Evolutionary conservation across 2,113 vertebrate species (phyloP).

Genomic region (Rhinogobius similis): DNA sequence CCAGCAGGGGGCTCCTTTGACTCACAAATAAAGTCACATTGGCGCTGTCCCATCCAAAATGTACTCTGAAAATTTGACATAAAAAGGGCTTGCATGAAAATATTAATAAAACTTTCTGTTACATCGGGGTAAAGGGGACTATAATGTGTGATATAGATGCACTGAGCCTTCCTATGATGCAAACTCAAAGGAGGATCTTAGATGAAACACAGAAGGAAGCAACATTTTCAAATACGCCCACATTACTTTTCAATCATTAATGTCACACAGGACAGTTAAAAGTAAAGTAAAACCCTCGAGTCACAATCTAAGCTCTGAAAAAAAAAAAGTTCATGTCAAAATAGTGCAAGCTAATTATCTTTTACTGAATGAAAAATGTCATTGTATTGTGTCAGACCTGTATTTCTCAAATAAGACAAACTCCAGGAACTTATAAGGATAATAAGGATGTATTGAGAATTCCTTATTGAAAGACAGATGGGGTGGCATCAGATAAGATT

Average conservation of each 20-base stretch:
- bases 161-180: conserved; percentile 25
- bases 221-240: conserved; percentile 44
- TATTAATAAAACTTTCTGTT: conserved; percentile 19
- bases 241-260: conserved; percentile 50
- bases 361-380: neutral
- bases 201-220: conserved; percentile 31
- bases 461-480: neutral
- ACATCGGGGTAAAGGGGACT: conserved; percentile 37
- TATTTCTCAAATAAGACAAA: neutral
- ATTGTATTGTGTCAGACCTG: conserved; percentile 2
- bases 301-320: conserved; percentile 33
- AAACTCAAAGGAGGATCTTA: conserved; percentile 15
- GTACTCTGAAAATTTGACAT: conserved; percentile 27
- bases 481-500: neutral
- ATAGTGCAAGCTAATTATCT: conserved; percentile 10
- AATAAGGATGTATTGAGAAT: neutral
- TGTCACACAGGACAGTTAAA: conserved; percentile 40
- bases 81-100: conserved; percentile 40
- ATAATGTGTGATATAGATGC: conserved; percentile 33
- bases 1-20: conserved; percentile 73
- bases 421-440: neutral
- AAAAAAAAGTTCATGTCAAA: conserved; percentile 20
- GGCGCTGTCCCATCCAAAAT: conserved; percentile 31
- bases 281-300: conserved; percentile 48
- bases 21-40: conserved; percentile 61